Evolutionary conservation across 1,140 invertebrate genomes (phyloP), one percentile per base, ranked within the genome.

Genomic region (Saccostrea glomerata): DNA sequence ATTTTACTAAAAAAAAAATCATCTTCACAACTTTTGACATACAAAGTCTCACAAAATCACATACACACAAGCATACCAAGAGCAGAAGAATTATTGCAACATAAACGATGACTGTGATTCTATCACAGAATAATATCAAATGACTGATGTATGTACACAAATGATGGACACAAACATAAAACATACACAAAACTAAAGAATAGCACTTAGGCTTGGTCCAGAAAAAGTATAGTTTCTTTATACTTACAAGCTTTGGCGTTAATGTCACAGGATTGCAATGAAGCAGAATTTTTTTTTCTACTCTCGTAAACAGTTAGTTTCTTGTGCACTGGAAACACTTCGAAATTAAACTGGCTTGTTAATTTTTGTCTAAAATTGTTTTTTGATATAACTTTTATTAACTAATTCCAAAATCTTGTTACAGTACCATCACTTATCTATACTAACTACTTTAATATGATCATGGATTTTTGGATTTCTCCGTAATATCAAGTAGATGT

Each of bases 61-160:
- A 23, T 7, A 73, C 6, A 73, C 15, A 47, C 58, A 60, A 15
- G 15, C 58, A 17, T 60, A 60, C 58, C 15, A 60, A 60, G 20
- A 60, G 58, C 0, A 60, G 20, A 20, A 5, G 70, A 73, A 30
- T 73, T 73, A 73, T 73, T 73, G 70, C 70, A 73, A 73, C 70
- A 73, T 73, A 73, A 6, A 63, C n/a, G 13, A 73, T 73, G 70
- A 25, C 25, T 73, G 70, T 73, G 70, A 73, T 73, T 73, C 23
- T 17, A 73, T 73, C 70, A 73, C 70, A 73, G 25, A 30, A 36
- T 73, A 73, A 73, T 73, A 73, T 73, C 70, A 73, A 60, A 73
- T 73, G 70, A 73, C 23, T 23, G 25, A 23, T 15, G 13, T 63
- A 25, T 73, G 23, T 25, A 73, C 23, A 60, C 23, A 73, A 73